Evolutionary conservation across 2,797 vertebrate genomes (phyloP).

Genomic region (Cynopterus sphinx): DNA sequence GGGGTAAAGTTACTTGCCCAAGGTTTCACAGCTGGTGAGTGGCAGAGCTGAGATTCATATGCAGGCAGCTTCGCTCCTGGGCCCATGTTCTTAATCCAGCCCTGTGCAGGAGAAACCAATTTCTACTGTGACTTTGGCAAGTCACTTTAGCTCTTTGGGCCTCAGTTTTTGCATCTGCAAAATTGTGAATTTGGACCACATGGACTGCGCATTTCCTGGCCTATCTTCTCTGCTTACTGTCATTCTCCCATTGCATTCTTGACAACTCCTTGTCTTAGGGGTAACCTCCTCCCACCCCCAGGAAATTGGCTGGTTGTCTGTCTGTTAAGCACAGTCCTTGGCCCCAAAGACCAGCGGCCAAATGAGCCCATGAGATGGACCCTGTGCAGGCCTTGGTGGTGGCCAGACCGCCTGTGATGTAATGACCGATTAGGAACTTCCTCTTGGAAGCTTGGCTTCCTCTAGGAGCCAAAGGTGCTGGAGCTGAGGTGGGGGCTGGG

Average conservation of each 20-base stretch:
- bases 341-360: neutral
- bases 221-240: neutral
- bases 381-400: neutral
- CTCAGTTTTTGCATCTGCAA: neutral
- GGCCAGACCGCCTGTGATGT: constrained; percentile 47
- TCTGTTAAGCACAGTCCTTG: neutral
- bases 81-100: neutral
- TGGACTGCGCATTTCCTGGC: neutral
- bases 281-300: neutral
- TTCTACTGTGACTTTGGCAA: neutral
- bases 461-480: constrained; percentile 74
- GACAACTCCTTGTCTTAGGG: neutral
- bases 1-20: neutral
- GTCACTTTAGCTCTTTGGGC: neutral
- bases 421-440: constrained; percentile 76
- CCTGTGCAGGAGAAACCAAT: neutral
- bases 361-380: neutral
- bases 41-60: neutral
- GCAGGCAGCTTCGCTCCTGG: neutral
- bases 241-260: neutral
- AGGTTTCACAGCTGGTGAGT: neutral
- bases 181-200: neutral
- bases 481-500: constrained; percentile 65
- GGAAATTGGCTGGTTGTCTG: neutral
- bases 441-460: constrained; percentile 75